Base-by-base conservation (phyloP, 1,140 invertebrate species). In the Drosophila rufa region DNA sequence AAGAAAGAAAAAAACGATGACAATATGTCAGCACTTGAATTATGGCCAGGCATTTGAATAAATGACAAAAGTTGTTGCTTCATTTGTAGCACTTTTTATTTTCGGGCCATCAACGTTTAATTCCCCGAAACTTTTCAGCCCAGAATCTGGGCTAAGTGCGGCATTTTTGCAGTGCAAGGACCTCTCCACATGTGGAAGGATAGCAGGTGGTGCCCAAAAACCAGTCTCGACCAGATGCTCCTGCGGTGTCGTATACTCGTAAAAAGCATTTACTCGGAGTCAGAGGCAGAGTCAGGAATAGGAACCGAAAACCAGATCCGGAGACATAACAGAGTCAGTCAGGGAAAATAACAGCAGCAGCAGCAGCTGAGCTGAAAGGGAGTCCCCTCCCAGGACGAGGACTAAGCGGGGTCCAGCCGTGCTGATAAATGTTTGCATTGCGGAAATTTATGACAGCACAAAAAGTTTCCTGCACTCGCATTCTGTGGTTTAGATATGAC, bases 381-480 rank as follows among this genome's bases (percentile, higher is more conserved):
- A 19, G 33, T 48, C 11, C 45, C 19, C 27, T 15, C 2, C 66
- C 43, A n/a, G 25, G n/a, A 12, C 19, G 15, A 50, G 48, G 50
- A 46, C 45, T 14, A 64, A 61, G 7, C 30, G 47, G 65, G 42
- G 65, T 76, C 79, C 79, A 67, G 70, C 51, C 80, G 45, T 46
- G 73, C 83, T 89, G 84, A 87, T 89, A 87, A 87, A 87, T 87
- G 84, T 87, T 87, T 87, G 84, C 84, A 65, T 89, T 89, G 80
- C 84, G 58, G 67, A 87, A 87, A 87, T 87, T 87, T 89, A 87
- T 87, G 84, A 87, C 77, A 87, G 80, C 68, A 70, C 76, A 87
- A 89, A 87, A 87, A 89, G 84, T 87, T 87, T 70, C 68, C 55
- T 73, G 67, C 69, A 57, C 68, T 80, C 84, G 68, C 74, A 83